These are phyloP conservation scores for Psittacula cyanocephala DNA, from an alignment of 2,113 vertebrate genomes.

Conservation along the genomic window DNA sequence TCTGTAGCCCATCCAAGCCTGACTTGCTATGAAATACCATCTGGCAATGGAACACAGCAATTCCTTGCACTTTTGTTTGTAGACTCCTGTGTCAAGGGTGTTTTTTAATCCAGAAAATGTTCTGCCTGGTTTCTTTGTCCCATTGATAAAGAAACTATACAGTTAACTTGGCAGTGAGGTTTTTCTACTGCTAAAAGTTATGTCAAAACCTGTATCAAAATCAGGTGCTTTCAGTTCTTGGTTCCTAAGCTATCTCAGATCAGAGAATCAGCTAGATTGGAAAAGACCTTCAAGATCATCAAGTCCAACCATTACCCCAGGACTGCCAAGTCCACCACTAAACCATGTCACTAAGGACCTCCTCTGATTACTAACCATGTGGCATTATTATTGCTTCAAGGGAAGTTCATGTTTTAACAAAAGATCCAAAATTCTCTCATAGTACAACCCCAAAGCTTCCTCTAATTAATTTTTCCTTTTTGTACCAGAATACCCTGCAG, in stretches of 20 bases:
- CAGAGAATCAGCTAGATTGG: not conserved
- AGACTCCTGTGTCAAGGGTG: not conserved
- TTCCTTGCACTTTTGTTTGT: not conserved
- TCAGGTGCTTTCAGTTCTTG: not conserved
- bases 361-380: not conserved
- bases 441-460: not conserved
- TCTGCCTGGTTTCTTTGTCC: not conserved
- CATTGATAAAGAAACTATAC: not conserved
- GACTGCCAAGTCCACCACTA: not conserved
- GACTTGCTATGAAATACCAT: not conserved
- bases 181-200: not conserved
- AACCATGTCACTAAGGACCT: not conserved
- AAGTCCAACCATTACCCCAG: not conserved
- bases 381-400: not conserved
- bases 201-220: not conserved
- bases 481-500: not conserved
- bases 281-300: not conserved
- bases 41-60: not conserved
- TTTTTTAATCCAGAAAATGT: not conserved
- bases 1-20: not conserved
- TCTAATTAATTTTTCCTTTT: not conserved
- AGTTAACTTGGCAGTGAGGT: not conserved
- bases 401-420: not conserved
- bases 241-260: not conserved
- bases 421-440: not conserved